Conservation (phyloP, 2,113 vertebrate species). For the Ammospiza caudacuta region DNA sequence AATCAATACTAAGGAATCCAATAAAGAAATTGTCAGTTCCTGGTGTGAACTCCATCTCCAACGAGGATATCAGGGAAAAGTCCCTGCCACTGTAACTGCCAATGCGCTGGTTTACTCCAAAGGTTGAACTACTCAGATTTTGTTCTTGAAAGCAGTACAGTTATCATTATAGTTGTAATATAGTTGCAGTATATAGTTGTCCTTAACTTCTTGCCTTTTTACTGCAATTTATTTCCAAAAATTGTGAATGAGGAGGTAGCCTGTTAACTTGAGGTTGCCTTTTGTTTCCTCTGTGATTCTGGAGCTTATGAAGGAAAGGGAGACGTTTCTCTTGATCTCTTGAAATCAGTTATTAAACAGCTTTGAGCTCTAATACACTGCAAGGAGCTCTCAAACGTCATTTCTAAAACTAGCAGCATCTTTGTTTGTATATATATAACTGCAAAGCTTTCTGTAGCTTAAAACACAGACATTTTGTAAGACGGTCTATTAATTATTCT, state of each 20-base stretch:
- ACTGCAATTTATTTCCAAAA: background rate
- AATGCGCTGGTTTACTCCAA: background rate
- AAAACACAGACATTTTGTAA: background rate
- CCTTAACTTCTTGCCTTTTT: background rate
- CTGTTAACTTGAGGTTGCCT: background rate
- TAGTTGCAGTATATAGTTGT: background rate
- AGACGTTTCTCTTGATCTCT: background rate
- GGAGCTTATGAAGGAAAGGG: background rate
- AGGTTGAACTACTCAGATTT: background rate
- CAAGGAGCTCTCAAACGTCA: background rate
- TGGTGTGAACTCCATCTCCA: background rate
- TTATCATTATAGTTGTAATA: background rate
- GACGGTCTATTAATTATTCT: background rate
- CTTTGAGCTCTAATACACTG: background rate
- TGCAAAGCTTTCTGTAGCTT: background rate
- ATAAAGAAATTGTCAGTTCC: background rate
- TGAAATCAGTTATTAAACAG: background rate
- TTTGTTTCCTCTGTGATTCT: background rate
- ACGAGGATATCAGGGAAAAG: rapidly evolving
- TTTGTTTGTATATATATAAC: background rate
- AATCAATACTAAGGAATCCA: background rate
- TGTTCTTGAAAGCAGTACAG: background rate
- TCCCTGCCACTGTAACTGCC: background rate
- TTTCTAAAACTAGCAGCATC: background rate
- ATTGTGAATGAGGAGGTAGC: background rate